A percentile compares a stretch with the other conserved stretches of the same genome.
These are phyloP conservation scores for Poeciliopsis turneri DNA, from an alignment of 2,797 vertebrate genomes.

Conservation along the genomic window DNA sequence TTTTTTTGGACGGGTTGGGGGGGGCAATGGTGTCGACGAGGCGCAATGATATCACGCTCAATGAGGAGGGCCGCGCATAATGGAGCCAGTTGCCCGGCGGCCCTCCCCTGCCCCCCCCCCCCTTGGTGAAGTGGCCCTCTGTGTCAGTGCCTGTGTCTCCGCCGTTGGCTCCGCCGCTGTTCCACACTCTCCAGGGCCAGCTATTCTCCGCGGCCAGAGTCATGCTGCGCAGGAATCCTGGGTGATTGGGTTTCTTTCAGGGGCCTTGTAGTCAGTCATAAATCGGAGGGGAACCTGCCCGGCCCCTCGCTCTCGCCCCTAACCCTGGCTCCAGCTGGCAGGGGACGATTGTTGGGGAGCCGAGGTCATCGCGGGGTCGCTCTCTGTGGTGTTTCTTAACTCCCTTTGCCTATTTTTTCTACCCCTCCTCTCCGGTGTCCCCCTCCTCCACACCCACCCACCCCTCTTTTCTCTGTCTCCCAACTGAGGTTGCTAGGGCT, in stretches of 20 bases:
- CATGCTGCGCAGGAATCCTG: conserved; percentile 88
- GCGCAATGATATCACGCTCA: conserved; percentile 80
- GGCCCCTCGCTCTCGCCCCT: conserved; percentile 78
- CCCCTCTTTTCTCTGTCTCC: conserved; percentile 68
- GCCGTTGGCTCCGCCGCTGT: conserved; percentile 65
- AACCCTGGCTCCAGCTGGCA: conserved; percentile 87
- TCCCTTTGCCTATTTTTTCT: conserved; percentile 72
- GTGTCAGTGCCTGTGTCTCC: conserved; percentile 69
- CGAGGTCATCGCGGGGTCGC: conserved; percentile 84
- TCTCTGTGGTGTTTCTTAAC: conserved; percentile 83
- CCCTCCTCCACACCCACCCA: conserved; percentile 40
- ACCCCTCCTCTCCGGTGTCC: conserved; percentile 51
- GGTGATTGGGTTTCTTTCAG: conserved; percentile 89
- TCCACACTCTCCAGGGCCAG: conserved; percentile 77
- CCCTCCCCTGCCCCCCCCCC: conserved; percentile 46
- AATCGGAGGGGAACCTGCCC: conserved; percentile 81
- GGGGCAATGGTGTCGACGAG: conserved; percentile 47
- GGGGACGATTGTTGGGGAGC: conserved; percentile 81
- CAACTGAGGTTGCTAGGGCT: conserved; percentile 85
- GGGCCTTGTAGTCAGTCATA: conserved; percentile 83
- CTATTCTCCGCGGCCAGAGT: conserved; percentile 81
- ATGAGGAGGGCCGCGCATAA: conserved; percentile 71
- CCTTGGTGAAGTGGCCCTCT: conserved; percentile 74
- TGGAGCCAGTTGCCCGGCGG: conserved; percentile 65
- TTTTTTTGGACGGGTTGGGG: no score